Percentiles rank a stretch among this genome's conserved stretches.
phyloP scores from a whole-genome alignment of 2,113 vertebrate species.

The Tragelaphus imberbis region DNA sequence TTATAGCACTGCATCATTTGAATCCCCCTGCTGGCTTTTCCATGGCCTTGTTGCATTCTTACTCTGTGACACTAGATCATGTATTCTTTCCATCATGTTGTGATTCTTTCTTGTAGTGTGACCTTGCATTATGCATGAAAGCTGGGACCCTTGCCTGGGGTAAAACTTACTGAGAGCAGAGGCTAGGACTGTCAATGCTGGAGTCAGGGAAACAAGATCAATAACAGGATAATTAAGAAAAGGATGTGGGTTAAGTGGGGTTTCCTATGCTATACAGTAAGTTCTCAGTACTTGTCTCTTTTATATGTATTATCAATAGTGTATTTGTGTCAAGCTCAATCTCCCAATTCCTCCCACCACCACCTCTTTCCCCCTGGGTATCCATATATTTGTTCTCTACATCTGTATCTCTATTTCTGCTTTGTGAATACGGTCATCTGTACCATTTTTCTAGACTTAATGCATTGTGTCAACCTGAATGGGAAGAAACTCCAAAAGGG shows the following conservation, averaged over 20 bases:
- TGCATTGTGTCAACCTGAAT: neutral
- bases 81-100: accelerated
- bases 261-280: neutral
- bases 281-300: neutral
- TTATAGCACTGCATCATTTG: neutral
- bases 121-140: accelerated
- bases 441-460: neutral
- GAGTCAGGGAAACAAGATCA: neutral
- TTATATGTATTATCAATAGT: neutral
- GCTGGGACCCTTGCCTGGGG: neutral
- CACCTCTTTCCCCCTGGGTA: neutral
- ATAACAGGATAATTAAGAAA: neutral
- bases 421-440: neutral
- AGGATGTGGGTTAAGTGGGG: neutral
- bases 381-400: neutral
- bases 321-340: neutral
- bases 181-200: neutral
- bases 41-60: neutral
- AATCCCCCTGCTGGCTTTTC: neutral
- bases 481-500: neutral
- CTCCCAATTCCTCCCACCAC: neutral
- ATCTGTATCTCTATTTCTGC: neutral
- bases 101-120: accelerated
- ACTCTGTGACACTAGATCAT: accelerated
- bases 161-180: neutral